phyloP scores from a whole-genome alignment of 2,113 vertebrate genomes.

The Dipodomys ordii region DNA sequence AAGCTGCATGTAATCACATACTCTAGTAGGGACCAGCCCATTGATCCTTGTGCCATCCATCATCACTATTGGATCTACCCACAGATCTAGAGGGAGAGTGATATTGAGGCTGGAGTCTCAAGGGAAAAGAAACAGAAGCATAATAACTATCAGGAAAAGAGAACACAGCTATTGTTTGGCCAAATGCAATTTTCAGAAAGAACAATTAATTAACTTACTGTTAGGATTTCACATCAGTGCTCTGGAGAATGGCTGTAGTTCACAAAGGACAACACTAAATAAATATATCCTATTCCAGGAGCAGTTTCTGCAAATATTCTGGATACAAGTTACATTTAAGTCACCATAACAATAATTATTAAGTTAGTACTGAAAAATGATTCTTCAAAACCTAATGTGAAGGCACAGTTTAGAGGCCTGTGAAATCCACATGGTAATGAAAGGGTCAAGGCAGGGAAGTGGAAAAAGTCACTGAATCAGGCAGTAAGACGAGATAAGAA shows the following conservation, averaged over 20 bases:
- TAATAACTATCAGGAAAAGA: not conserved
- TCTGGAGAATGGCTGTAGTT: rapidly evolving
- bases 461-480: not conserved
- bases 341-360: not conserved
- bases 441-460: not conserved
- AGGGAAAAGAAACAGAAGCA: not conserved
- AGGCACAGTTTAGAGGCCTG: not conserved
- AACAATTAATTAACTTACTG: no score
- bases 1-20: not conserved
- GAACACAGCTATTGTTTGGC: not conserved
- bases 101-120: not conserved
- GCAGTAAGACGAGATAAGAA: not conserved
- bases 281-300: not conserved
- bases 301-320: not conserved
- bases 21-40: not conserved
- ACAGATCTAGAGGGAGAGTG: not conserved
- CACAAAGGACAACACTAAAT: not conserved
- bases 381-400: not conserved
- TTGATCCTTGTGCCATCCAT: not conserved
- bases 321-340: not conserved
- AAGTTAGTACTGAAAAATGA: not conserved
- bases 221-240: not conserved
- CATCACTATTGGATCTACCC: rapidly evolving
- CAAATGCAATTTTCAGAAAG: not conserved
- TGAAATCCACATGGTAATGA: not conserved